These are phyloP conservation scores for Palythoa grandis DNA, from an alignment of 92 coral and sea anemone genomes.

Conservation along the genomic window DNA sequence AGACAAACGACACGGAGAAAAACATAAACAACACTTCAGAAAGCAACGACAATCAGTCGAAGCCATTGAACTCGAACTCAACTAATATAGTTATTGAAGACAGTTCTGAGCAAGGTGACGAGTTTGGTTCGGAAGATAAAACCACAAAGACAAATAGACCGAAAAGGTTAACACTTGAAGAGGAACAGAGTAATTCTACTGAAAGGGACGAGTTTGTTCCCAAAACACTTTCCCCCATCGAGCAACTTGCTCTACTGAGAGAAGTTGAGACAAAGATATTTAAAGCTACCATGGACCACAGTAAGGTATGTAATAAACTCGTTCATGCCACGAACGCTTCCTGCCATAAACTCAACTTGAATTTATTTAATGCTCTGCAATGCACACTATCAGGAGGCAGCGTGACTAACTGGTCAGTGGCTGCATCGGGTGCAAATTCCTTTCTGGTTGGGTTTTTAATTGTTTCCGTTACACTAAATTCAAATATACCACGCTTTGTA, in stretches of 20 bases:
- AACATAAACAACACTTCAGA: not conserved
- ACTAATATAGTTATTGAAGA: not conserved
- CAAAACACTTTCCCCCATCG: slow-evolving; percentile 51
- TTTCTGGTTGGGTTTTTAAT: no score
- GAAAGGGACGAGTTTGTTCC: slow-evolving; percentile 21
- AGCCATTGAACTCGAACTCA: not conserved
- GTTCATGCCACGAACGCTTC: not conserved
- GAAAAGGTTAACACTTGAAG: not conserved
- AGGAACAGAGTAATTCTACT: not conserved
- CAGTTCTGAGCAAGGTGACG: not conserved
- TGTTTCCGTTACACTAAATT: no score
- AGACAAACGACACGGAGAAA: not conserved
- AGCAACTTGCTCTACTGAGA: slow-evolving; percentile 66
- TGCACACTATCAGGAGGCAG: no score
- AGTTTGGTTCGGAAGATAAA: not conserved
- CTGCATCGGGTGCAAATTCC: no score
- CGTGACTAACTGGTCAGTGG: no score
- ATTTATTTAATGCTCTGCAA: not conserved
- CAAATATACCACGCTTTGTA: no score
- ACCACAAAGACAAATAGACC: not conserved
- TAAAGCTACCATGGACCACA: slow-evolving; percentile 68
- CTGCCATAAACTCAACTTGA: not conserved
- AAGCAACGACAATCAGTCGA: not conserved
- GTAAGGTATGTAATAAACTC: slow-evolving; percentile 51
- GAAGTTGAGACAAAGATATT: slow-evolving; percentile 66